These are phyloP conservation scores for Drosophila nr. fundita DNA, from an alignment of 2,888 invertebrate species.

Conservation along the genomic window DNA sequence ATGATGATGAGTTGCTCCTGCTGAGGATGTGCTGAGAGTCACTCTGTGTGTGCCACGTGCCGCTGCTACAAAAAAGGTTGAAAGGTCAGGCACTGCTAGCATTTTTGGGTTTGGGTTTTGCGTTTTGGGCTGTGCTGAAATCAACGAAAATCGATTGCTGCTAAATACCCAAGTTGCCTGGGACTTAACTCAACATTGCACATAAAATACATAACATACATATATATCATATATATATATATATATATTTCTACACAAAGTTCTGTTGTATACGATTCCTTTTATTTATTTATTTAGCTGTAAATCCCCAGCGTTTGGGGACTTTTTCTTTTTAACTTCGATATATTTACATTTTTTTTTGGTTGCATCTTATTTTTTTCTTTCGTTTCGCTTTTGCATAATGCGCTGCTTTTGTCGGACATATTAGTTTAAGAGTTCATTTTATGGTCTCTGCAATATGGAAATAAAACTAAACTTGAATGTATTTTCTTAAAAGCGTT, in stretches of 20 bases:
- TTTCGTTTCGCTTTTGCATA: conserved; percentile 17
- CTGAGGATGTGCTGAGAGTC: conserved; percentile 46
- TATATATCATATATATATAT: conserved; percentile 2
- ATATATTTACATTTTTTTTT: conserved; percentile 72
- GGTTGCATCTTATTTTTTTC: not conserved
- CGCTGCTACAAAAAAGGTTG: conserved; percentile 73
- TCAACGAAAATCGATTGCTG: conserved; percentile 78
- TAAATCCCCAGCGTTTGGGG: conserved; percentile 73
- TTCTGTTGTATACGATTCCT: conserved; percentile 7
- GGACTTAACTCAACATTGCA: conserved; percentile 70
- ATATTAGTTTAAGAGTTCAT: not conserved
- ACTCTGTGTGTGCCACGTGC: conserved; percentile 61
- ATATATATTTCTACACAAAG: not conserved
- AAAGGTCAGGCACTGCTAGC: conserved; percentile 65
- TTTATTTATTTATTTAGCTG: conserved; percentile 20
- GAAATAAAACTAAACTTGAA: not conserved
- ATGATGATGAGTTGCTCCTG: conserved; percentile 68
- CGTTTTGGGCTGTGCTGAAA: conserved; percentile 46
- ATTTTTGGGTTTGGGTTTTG: conserved; percentile 19
- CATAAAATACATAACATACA: conserved; percentile 31
- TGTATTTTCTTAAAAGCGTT: not conserved
- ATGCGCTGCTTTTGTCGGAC: conserved; percentile 2
- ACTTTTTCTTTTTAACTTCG: conserved; percentile 44
- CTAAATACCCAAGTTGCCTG: conserved; percentile 74
- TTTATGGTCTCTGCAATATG: not conserved